Base-by-base conservation (phyloP, 2,113 vertebrate genomes). In the Pontoporia blainvillei region DNA sequence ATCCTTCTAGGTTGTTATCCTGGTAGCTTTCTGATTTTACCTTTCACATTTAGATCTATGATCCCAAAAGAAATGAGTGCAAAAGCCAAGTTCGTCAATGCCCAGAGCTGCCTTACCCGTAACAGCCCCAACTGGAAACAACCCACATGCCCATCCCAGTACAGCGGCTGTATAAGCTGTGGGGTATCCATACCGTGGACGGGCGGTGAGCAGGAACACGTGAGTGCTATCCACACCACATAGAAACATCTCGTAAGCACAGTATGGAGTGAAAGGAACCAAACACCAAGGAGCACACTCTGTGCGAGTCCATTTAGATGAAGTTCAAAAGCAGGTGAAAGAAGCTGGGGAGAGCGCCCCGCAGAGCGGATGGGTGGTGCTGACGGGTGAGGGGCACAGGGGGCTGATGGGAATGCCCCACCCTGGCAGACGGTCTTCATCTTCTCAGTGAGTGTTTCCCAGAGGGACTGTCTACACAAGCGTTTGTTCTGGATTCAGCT, bases 331-430 rank as follows among this genome's bases (percentile, higher is more conserved):
- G 25, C 23, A 34, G 23, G 25, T 14, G 7, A 23, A 64, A 27
- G 75, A 25, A 41, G 36, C 36, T 1, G 0, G 41, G 67, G 86
- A 6, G 4, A 3, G 27, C 0, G 5, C 13, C 31, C 34, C 1
- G 36, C 54, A 25, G 25, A 34, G 36, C 5, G 11, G 57, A 15
- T 0, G 23, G 9, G 9, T 29, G 34, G 2, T 23, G 0, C 14
- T 59, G 66, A 9, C 2, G 13, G 8, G 27, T 2, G 15, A 7
- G 25, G 73, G 18, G 41, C 73, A 4, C 0, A 5, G 25, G 31
- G 31, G 25, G 11, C 49, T 31, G 21, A 1, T 10, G 20, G 46
- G 21, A 31, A 5, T 0, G 6, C 27, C 36, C 27, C 5, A 14
- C 21, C 36, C 23, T 0, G 1, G 52, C 1, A 13, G 18, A 14